phyloP scores from a whole-genome alignment of 2,113 vertebrate genomes.

The Heptranchias perlo region DNA sequence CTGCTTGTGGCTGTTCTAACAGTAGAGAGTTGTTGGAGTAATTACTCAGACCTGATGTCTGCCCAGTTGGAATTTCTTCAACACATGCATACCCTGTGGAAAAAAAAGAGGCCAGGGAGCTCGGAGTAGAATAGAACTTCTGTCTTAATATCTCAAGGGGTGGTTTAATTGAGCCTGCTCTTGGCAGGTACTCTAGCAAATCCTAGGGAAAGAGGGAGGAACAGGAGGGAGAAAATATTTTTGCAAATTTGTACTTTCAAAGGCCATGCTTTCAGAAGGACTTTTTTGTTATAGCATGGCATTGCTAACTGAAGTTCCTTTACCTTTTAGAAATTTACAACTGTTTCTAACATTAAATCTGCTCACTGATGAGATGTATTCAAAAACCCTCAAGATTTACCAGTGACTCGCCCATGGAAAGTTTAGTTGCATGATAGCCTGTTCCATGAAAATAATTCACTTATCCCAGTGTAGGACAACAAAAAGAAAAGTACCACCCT shows the following conservation, averaged over 20 bases:
- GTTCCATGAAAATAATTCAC: neutral
- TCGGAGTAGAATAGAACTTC: conserved; percentile 5
- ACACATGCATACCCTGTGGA: neutral
- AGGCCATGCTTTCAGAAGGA: neutral
- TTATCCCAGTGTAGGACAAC: neutral
- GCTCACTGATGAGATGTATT: neutral
- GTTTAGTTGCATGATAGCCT: neutral
- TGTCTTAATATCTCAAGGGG: neutral
- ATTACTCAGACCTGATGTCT: neutral
- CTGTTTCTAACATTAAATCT: neutral
- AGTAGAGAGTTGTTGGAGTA: neutral
- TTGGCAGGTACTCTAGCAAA: neutral
- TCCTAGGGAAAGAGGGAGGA: neutral
- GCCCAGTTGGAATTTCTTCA: neutral
- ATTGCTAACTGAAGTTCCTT: neutral
- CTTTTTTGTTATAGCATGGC: neutral
- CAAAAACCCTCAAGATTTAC: neutral
- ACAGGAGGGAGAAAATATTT: neutral
- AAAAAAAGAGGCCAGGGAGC: neutral
- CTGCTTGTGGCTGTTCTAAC: neutral
- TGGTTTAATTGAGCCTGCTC: neutral
- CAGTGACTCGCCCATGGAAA: neutral
- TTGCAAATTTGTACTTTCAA: neutral
- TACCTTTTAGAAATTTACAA: neutral
- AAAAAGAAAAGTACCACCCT: neutral